Evolutionary conservation across 2,797 vertebrate species (phyloP), one percentile per base, ranked within the genome.

Genomic region (Euthynnus affinis): DNA sequence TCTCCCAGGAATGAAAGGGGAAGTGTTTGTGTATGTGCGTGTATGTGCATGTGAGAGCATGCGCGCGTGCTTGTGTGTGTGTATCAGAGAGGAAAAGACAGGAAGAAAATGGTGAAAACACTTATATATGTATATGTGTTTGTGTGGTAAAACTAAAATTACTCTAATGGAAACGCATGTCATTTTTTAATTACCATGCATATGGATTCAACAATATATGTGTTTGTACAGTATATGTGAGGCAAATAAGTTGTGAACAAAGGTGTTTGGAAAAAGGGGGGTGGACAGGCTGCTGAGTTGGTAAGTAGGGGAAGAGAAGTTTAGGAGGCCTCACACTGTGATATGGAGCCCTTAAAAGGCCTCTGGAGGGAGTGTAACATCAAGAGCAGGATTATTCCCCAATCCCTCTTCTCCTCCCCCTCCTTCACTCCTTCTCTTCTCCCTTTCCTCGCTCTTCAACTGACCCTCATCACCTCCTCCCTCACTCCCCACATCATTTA

Each of bases 281-380:
- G 76, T 42, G 70, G 77, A 81, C 81, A 48, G 81, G 87, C 82
- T 81, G 88, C 84, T 92, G 89, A 89, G 87, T 94, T 94, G 93
- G 93, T 93, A 88, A 93, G 90, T 82, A 84, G 82, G 76, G 87
- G 93, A 80, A 93, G 93, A 94, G 91, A 95, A 96, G 88, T 96
- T 96, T 94, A 90, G 88, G 90, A 91, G 88, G 94, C 91, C 92
- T 95, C 78, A 92, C 94, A 93, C 90, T 91, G 91, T 91, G 91
- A 95, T 94, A 93, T 87, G 90, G 93, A 95, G 92, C 95, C 95
- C 94, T 96, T 97, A 95, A 94, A 96, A 95, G 88, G 91, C 94
- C 95, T 97, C 96, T 93, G 91, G 95, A 96, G 96, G 93, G 94
- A 96, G 93, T 96, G 96, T 94, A 96, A 96, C 95, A 95, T 95